Conservation (phyloP, 2,797 vertebrate species). For the Emydoidea blandingii region DNA sequence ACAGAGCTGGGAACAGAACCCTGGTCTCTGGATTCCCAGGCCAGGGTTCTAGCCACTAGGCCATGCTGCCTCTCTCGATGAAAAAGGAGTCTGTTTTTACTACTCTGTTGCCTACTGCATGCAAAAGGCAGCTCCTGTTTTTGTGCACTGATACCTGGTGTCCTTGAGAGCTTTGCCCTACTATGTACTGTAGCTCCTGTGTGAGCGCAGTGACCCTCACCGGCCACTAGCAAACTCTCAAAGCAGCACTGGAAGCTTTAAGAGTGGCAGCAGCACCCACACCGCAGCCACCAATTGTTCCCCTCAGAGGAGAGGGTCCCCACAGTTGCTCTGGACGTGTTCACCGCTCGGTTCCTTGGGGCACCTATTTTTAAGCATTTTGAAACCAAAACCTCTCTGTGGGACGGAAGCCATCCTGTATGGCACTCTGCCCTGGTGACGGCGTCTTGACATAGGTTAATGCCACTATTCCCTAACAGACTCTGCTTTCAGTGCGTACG, state of each 20-base stretch:
- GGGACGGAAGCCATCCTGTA: neutral
- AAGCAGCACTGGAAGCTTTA: neutral
- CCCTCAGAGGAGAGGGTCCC: neutral
- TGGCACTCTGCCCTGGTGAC: neutral
- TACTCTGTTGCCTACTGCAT: neutral
- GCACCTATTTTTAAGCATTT: neutral
- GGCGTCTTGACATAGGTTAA: too few species aligned
- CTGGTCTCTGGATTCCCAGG: neutral
- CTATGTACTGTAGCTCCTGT: neutral
- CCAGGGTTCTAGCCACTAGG: neutral
- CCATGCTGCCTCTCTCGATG: neutral
- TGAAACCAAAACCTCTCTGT: neutral
- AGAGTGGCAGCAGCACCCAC: neutral
- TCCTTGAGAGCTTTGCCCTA: neutral
- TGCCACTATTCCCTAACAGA: too few species aligned
- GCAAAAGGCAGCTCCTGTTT: neutral
- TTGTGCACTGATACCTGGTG: neutral
- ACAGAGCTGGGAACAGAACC: neutral
- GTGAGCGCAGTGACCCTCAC: rapidly evolving
- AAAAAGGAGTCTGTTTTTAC: neutral
- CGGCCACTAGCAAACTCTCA: neutral
- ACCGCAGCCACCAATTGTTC: neutral
- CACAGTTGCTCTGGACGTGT: neutral
- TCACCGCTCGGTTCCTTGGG: neutral
- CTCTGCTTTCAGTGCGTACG: too few species aligned